These are phyloP conservation scores for Leptobrachium leishanense DNA, from an alignment of 2,113 vertebrate species.

Conservation along the genomic window DNA sequence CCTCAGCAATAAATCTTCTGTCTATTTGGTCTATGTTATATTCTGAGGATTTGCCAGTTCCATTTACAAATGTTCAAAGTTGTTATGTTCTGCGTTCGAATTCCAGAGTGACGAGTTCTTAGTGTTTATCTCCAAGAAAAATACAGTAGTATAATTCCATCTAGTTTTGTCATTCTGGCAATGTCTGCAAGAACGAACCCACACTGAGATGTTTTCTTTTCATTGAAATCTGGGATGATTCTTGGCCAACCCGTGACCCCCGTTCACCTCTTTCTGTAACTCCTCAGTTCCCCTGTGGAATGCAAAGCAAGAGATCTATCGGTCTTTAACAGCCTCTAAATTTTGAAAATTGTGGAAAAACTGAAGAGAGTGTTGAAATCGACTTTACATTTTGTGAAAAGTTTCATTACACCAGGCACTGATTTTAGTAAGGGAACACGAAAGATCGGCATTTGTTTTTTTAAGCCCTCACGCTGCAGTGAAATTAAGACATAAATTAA, in stretches of 20 bases:
- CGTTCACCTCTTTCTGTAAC: slow-evolving; percentile 9
- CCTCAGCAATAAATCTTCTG: slow-evolving; percentile 20
- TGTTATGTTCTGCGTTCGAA: slow-evolving; percentile 33
- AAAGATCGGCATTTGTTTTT: too few relatives aligned
- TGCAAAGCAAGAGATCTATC: background rate
- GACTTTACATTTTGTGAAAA: background rate
- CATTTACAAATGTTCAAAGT: slow-evolving; percentile 40
- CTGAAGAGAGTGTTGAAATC: background rate
- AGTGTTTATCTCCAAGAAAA: slow-evolving; percentile 47
- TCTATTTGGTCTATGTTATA: slow-evolving; percentile 25
- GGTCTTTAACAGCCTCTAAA: slow-evolving; percentile 1
- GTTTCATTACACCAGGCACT: background rate
- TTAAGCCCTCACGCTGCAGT: too few relatives aligned
- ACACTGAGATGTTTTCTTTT: slow-evolving; percentile 32
- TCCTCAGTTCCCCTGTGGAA: background rate
- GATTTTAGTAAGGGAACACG: background rate
- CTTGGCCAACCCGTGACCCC: slow-evolving; percentile 21
- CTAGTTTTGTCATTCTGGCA: slow-evolving; percentile 30
- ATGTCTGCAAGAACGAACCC: slow-evolving; percentile 31
- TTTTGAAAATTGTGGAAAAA: slow-evolving; percentile 7
- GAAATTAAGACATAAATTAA: too few relatives aligned
- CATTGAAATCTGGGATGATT: slow-evolving; percentile 10
- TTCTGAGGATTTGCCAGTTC: slow-evolving; percentile 30
- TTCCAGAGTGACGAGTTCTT: slow-evolving; percentile 40
- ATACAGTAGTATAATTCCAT: slow-evolving; percentile 47